Percentiles rank a stretch among this genome's conserved stretches.
Conservation (phyloP, 2,797 vertebrate species). For the Dendrocincla fuliginosa region DNA sequence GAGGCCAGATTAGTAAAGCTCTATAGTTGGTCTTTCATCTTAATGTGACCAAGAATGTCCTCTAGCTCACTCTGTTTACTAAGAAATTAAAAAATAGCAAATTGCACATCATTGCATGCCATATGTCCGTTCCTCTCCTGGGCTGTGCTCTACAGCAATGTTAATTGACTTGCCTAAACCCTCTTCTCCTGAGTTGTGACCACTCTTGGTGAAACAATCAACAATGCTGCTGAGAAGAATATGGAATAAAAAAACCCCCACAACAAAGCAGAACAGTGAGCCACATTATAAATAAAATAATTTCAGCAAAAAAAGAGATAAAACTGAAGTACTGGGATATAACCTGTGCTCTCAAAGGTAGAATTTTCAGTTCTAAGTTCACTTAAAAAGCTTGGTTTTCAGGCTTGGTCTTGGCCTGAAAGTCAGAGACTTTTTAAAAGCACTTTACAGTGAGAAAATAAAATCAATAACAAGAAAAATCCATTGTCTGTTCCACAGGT, state of each 20-base stretch:
- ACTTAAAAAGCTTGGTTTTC: not conserved
- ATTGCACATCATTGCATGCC: conserved; percentile 3
- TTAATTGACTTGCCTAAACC: conserved; percentile 58
- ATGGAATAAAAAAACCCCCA: not conserved
- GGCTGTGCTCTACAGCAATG: conserved; percentile 49
- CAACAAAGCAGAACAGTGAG: not conserved
- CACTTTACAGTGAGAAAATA: not conserved
- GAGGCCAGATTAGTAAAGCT: conserved; percentile 24
- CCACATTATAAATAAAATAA: not conserved
- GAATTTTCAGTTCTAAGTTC: not conserved
- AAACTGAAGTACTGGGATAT: not conserved
- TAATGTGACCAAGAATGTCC: conserved; percentile 53
- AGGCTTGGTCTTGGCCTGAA: not conserved
- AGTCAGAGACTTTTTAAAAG: not conserved
- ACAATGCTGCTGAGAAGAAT: not conserved
- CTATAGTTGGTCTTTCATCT: conserved; percentile 35
- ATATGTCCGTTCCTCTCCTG: conserved; percentile 31
- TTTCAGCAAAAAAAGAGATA: not conserved
- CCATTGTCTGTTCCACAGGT: too few relatives aligned
- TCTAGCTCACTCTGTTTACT: conserved; percentile 39
- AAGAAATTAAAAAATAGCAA: conserved; percentile 54
- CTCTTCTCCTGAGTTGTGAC: conserved; percentile 43
- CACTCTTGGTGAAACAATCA: conserved; percentile 34
- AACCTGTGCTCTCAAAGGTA: not conserved
- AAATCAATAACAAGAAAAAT: not conserved